Evolutionary conservation across 1,140 invertebrate species (phyloP).

Genomic region (Neodiprion pinetum): DNA sequence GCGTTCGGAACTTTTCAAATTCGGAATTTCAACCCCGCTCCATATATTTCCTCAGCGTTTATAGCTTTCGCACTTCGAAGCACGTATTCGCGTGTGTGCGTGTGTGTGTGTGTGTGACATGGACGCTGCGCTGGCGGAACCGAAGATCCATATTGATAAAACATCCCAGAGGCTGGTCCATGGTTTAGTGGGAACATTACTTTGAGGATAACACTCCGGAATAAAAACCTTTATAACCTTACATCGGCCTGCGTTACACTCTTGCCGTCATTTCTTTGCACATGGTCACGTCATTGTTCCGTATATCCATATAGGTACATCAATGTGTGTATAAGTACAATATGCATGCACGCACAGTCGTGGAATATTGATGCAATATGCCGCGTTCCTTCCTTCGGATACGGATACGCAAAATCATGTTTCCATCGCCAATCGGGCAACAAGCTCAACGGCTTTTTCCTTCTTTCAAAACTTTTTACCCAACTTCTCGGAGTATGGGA

Average conservation of each 20-base stretch:
- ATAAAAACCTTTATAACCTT: conserved; percentile 55
- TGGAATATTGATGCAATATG: background rate
- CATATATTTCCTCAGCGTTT: too few species aligned
- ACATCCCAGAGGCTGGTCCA: conserved; percentile 36
- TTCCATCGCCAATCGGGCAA: too few species aligned
- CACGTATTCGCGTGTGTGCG: too few species aligned
- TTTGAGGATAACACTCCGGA: conserved; percentile 47
- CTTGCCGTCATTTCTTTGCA: background rate
- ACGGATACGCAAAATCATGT: too few species aligned
- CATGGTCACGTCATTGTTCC: background rate
- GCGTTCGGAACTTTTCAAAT: too few species aligned
- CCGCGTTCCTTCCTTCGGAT: too few species aligned
- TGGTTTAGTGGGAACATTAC: conserved; percentile 50
- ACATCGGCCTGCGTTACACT: conserved; percentile 34
- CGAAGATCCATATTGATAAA: conserved; percentile 38
- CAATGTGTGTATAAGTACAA: background rate
- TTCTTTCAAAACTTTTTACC: too few species aligned
- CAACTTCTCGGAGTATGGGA: too few species aligned
- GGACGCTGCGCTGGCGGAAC: conserved; percentile 29
- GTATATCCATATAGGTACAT: background rate
- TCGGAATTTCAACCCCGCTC: too few species aligned
- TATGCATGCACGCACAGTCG: background rate
- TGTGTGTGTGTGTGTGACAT: background rate
- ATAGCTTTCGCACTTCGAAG: too few species aligned
- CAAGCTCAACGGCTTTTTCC: too few species aligned